Evolutionary conservation across 2,113 vertebrate species (phyloP).

Genomic region (Salminus brasiliensis): DNA sequence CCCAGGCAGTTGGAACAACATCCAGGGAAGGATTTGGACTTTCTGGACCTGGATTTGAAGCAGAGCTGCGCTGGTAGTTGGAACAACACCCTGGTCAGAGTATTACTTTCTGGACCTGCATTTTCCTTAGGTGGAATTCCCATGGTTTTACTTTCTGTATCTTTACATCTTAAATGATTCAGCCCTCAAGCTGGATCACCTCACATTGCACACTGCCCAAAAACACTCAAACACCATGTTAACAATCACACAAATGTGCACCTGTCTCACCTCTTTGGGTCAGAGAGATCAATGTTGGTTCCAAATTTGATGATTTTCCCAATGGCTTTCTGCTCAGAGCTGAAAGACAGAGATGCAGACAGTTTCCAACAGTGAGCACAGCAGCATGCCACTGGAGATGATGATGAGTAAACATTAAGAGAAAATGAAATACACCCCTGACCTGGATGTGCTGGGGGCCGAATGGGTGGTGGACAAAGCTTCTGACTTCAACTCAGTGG

Average conservation of each 20-base stretch:
- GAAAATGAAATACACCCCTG: background rate
- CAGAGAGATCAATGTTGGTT: slow-evolving; percentile 93
- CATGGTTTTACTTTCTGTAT: no score
- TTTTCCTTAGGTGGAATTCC: no score
- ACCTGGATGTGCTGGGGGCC: slow-evolving; percentile 56
- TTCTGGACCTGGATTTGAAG: no score
- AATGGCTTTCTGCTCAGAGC: slow-evolving; percentile 79
- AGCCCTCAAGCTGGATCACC: no score
- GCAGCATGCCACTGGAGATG: background rate
- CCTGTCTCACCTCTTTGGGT: slow-evolving; percentile 84
- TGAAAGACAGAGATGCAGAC: slow-evolving; percentile 39
- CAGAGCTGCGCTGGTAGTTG: no score
- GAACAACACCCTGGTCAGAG: no score
- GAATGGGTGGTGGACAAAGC: slow-evolving; percentile 50
- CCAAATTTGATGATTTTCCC: slow-evolving; percentile 91
- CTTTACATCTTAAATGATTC: no score
- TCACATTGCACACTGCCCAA: no score
- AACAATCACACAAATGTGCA: background rate
- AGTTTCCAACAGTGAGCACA: slow-evolving; percentile 22
- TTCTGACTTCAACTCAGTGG: slow-evolving; percentile 58
- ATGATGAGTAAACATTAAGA: background rate
- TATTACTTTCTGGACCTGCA: no score
- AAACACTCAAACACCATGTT: no score
- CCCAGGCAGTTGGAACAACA: no score
- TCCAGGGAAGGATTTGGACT: no score